These are phyloP conservation scores for Cyclophora punctaria DNA, from an alignment of 2,888 invertebrate species.

Conservation along the genomic window DNA sequence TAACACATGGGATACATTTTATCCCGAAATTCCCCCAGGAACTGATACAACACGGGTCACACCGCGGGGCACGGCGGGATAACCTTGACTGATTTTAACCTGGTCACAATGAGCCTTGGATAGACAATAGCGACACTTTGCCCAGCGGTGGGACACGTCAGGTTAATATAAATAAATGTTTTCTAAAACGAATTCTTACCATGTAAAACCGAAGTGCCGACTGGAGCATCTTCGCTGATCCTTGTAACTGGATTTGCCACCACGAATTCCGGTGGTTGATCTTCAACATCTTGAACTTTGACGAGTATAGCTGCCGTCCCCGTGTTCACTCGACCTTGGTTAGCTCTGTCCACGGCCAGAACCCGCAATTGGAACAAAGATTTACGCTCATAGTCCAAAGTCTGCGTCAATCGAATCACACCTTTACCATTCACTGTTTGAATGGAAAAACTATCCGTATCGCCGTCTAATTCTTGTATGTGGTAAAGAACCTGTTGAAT, in stretches of 20 bases:
- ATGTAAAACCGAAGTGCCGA: constrained; percentile 89
- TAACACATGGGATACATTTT: no score
- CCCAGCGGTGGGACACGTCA: no score
- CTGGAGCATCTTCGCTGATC: constrained; percentile 87
- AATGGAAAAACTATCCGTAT: constrained; percentile 84
- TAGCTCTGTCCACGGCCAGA: constrained; percentile 88
- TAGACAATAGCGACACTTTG: no score
- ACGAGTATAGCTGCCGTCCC: constrained; percentile 91
- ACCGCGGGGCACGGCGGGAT: no score
- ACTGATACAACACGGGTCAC: no score
- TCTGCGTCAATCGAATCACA: constrained; percentile 82
- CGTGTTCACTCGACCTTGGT: constrained; percentile 87
- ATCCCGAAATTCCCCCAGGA: no score
- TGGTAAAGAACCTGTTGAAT: constrained; percentile 82
- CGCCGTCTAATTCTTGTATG: constrained; percentile 86
- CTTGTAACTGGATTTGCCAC: constrained; percentile 90
- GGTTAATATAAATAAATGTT: neutral
- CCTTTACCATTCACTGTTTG: constrained; percentile 91
- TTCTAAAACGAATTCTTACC: constrained; percentile 55
- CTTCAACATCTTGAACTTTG: constrained; percentile 89
- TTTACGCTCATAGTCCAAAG: constrained; percentile 90
- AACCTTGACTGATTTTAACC: no score
- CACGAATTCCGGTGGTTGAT: constrained; percentile 93
- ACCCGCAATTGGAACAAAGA: constrained; percentile 89
- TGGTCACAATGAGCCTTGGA: no score